Evolutionary conservation across 2,113 vertebrate species (phyloP).

Genomic region (Amazona guildingii): DNA sequence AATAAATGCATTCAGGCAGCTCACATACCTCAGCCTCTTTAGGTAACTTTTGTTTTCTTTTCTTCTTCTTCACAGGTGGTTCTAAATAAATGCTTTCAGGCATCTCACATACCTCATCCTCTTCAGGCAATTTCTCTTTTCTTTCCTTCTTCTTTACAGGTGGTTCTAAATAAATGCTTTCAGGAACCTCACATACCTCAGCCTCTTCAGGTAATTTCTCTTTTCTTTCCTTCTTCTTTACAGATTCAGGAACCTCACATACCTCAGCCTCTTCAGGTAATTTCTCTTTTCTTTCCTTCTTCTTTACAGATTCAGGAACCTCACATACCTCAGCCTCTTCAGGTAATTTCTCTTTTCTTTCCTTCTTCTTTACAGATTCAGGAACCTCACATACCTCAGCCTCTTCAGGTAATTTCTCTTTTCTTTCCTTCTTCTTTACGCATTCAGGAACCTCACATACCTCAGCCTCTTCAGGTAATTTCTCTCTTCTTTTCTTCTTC

Average conservation of each 20-base stretch:
- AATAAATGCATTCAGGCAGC: neutral
- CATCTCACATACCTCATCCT: too few species aligned
- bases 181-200: too few species aligned
- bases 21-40: fast-evolving
- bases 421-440: neutral
- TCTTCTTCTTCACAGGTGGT: neutral
- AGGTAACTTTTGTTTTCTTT: neutral
- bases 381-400: neutral
- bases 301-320: neutral
- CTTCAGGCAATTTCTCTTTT: too few species aligned
- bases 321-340: neutral
- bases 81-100: too few species aligned
- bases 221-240: too few species aligned
- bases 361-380: neutral
- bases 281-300: neutral
- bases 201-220: too few species aligned
- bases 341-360: neutral
- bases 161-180: too few species aligned
- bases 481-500: neutral
- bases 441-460: neutral
- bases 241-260: too few species aligned
- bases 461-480: fast-evolving
- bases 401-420: neutral
- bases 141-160: too few species aligned
- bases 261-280: too few species aligned